These are phyloP conservation scores for Trichacis sp. DNA, from an alignment of 2,888 invertebrate species.

Conservation along the genomic window DNA sequence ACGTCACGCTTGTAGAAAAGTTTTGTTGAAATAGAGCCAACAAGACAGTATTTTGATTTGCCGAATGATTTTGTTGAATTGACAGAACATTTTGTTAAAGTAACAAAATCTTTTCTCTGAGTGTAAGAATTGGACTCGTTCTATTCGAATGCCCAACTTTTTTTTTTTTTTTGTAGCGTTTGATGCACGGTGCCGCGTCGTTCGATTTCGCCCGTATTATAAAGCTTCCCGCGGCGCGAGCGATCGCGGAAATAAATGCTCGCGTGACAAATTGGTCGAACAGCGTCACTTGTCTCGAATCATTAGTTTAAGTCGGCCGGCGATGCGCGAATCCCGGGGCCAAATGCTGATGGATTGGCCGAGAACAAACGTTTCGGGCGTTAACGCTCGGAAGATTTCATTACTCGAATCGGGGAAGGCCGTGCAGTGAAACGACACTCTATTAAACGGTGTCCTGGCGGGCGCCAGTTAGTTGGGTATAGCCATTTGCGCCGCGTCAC, in stretches of 20 bases:
- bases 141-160: too few relatives aligned
- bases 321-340: conserved; percentile 34
- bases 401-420: conserved; percentile 57
- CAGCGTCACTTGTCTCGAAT: conserved; percentile 37
- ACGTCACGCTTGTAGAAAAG: too few relatives aligned
- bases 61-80: too few relatives aligned
- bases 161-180: too few relatives aligned
- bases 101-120: too few relatives aligned
- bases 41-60: too few relatives aligned
- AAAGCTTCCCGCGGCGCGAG: background rate
- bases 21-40: too few relatives aligned
- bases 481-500: conserved; percentile 60
- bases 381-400: conserved; percentile 61
- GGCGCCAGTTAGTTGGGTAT: conserved; percentile 60
- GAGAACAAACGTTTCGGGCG: conserved; percentile 52
- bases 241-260: conserved; percentile 16
- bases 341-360: conserved; percentile 51
- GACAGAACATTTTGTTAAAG: too few relatives aligned
- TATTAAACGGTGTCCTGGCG: conserved; percentile 59
- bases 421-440: conserved; percentile 45
- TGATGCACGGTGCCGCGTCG: too few relatives aligned
- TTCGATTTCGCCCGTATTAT: background rate
- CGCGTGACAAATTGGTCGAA: conserved; percentile 33
- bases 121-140: too few relatives aligned
- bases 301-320: conserved; percentile 38